A percentile compares a stretch with the other conserved stretches of the same genome.
These are phyloP conservation scores for Drosophila mimetica DNA, from an alignment of 2,888 invertebrate genomes.

Conservation along the genomic window DNA sequence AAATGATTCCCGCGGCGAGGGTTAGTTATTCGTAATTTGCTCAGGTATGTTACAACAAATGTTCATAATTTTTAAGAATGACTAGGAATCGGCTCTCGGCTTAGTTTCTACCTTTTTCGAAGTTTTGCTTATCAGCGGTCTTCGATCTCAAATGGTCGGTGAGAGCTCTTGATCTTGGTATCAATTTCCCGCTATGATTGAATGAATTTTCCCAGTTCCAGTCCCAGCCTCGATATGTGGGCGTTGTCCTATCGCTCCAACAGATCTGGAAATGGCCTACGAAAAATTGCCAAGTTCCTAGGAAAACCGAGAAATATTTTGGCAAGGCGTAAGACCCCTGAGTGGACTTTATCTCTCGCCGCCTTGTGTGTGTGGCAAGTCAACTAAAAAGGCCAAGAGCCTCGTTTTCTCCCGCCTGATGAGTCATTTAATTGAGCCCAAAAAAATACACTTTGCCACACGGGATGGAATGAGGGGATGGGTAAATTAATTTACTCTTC, in stretches of 20 bases:
- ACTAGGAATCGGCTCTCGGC: conserved; percentile 52
- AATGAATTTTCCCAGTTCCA: conserved; percentile 58
- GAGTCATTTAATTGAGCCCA: conserved; percentile 77
- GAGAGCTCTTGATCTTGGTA: conserved; percentile 60
- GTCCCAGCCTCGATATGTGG: conserved; percentile 46
- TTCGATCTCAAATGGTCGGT: conserved; percentile 53
- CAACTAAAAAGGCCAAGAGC: conserved; percentile 16
- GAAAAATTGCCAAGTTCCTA: conserved; percentile 65
- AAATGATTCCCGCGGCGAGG: conserved; percentile 68
- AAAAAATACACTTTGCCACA: conserved; percentile 65
- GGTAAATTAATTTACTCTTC: conserved; percentile 71
- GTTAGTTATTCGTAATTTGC: conserved; percentile 61
- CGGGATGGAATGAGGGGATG: conserved; percentile 37
- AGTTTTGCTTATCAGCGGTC: conserved; percentile 49
- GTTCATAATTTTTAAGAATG: conserved; percentile 80
- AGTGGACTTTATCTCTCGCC: conserved; percentile 12
- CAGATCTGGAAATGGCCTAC: conserved; percentile 40
- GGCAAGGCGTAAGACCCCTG: conserved; percentile 25
- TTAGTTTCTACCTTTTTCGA: conserved; percentile 18
- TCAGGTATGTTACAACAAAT: conserved; percentile 75
- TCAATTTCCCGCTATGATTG: conserved; percentile 75
- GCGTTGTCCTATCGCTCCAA: conserved; percentile 55
- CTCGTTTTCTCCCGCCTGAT: conserved; percentile 53
- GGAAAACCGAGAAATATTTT: conserved; percentile 54
- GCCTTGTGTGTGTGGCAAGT: conserved; percentile 56